phyloP scores from a whole-genome alignment of 2,797 vertebrate genomes.

The Hephaestus fuliginosus region DNA sequence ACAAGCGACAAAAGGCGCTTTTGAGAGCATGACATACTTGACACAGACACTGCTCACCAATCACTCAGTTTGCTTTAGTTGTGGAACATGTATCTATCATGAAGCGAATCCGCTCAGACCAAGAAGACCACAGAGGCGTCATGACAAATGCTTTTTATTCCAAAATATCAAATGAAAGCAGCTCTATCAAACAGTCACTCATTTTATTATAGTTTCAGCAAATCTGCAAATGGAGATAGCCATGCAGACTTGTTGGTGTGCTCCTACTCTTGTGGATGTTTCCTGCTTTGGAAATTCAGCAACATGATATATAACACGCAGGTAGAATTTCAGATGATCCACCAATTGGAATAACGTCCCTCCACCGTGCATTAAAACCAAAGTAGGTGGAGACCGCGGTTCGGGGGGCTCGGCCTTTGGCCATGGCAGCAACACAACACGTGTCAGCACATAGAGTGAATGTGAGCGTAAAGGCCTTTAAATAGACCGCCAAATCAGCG shows the following conservation, averaged over 20 bases:
- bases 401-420: constrained; percentile 16
- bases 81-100: constrained; percentile 19
- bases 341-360: constrained; percentile 15
- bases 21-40: constrained; percentile 5
- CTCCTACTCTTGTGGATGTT: not conserved
- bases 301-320: constrained; percentile 28
- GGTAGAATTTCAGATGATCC: constrained; percentile 37
- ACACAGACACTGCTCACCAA: constrained; percentile 31
- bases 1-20: not conserved
- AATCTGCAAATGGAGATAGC: constrained; percentile 31
- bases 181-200: constrained; percentile 3
- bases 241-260: not conserved
- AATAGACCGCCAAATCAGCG: constrained; percentile 54
- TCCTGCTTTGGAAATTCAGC: constrained; percentile 27
- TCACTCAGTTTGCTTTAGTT: constrained; percentile 39
- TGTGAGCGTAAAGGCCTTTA: constrained; percentile 53
- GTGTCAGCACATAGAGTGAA: constrained; percentile 39
- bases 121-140: not conserved
- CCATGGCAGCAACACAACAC: constrained; percentile 34
- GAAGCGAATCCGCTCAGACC: constrained; percentile 11
- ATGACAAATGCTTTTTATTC: constrained; percentile 14
- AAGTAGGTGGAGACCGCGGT: constrained; percentile 21
- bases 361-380: constrained; percentile 37
- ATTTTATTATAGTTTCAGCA: constrained; percentile 10
- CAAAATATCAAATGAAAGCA: constrained; percentile 11